Base-by-base conservation (phyloP, 1,140 invertebrate species). In the Solen grandis region DNA sequence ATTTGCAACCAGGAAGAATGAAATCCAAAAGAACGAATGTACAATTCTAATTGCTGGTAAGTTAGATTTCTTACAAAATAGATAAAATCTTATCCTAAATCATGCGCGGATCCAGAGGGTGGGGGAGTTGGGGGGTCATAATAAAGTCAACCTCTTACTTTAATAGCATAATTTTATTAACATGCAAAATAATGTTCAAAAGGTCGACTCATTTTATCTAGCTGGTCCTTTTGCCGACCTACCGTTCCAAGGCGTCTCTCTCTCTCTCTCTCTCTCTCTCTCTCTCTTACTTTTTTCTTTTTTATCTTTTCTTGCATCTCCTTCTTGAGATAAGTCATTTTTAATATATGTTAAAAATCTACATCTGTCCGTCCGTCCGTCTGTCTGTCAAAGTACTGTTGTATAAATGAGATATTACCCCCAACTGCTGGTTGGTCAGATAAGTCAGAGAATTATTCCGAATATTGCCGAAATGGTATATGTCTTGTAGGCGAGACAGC, bases 401-500 rank as follows among this genome's bases (percentile, higher is more conserved):
- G 46, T 50, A 13, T n/a, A 13, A n/a, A 50, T 50, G 46, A 13
- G n/a, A 10, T 10, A 50, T n/a, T n/a, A 50, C 46, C 10, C n/a
- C n/a, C n/a, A 13, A n/a, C n/a, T 13, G 8, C 46, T 19, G 19
- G 46, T 50, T 19, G 27, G n/a, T 22, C 54, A 55, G 5, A 22
- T 8, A 22, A 19, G 5, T 55, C 27, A 8, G n/a, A 55, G n/a
- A 55, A 8, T 19, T 55, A 5, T 55, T n/a, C 5, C n/a, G 54
- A 22, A 55, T 22, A 55, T 22, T 55, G 5, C 27, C 36, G 41
- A 38, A 13, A 36, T 14, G 5, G n/a, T 29, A 68, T 68, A 13
- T 57, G 16, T 4, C 31, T 2, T 74, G 3, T 75, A 88, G 87
- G 87, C 50, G 87, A 88, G 46, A 85, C 84, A 31, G 84, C 84